Evolutionary conservation across 2,113 vertebrate genomes (phyloP), one percentile per base, ranked within the genome.

Genomic region (Chionis minor): DNA sequence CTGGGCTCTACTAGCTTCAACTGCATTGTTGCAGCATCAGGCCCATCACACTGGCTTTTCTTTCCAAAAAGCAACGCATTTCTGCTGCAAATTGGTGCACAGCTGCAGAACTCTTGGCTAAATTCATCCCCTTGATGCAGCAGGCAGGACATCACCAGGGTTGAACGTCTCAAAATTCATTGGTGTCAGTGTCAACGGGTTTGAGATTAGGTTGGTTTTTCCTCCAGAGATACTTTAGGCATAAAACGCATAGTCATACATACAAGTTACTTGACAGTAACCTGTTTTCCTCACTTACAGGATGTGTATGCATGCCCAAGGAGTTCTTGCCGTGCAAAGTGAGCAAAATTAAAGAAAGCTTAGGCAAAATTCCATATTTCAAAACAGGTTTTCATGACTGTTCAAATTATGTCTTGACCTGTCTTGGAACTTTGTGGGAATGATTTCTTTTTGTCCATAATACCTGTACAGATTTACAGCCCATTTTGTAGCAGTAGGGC

Each of bases 81-180:
- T 72, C 49, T 90, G 23, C 35, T 65, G 58, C 35, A 87, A 56
- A 61, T 16, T 3, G 1, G 3, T 27, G 13, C 28, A 44, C 7
- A 30, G 23, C 8, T 9, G 9, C 27, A 56, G 70, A 47, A 65
- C 2, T 5, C 7, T 51, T 66, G n/a, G 10, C 45, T 62, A 27
- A 86, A 81, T 5, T 12, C 20, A 17, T 69, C 17, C 40, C 33
- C 2, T 49, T 45, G 35, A 26, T 45, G 51, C 35, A 75, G 35
- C 44, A 83, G 13, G 28, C 12, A 67, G 33, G n/a, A 51, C 12
- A 18, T 30, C 0, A 0, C 27, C 4, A 8, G 12, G 10, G 6
- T 4, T 82, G 52, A 79, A 20, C 33, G 7, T 22, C 38, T 72
- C 21, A 6, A 2, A 73, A 42, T 58, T 63, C 56, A 22, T 18